phyloP scores from a whole-genome alignment of 2,888 invertebrate genomes.

The Alloscopus bannaensis region DNA sequence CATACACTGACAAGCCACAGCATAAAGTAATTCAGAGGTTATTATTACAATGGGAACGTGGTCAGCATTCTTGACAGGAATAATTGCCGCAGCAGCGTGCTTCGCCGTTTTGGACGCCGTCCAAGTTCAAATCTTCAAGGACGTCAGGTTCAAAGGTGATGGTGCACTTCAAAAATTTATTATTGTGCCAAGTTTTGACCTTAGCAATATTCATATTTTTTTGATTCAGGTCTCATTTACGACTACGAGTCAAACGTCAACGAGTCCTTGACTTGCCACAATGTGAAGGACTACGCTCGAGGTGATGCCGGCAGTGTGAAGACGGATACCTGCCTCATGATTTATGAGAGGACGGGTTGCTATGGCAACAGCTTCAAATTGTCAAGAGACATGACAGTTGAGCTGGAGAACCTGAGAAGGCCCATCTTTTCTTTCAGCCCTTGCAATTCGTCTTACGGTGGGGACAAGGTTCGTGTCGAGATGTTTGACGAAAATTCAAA shows the following conservation, averaged over 20 bases:
- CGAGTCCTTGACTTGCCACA: neutral
- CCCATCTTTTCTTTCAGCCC: neutral
- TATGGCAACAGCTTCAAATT: neutral
- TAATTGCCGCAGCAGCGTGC: too few relatives aligned
- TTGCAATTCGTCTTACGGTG: neutral
- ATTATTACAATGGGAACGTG: too few relatives aligned
- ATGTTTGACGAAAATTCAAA: neutral
- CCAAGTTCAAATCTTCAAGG: too few relatives aligned
- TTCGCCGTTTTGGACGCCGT: too few relatives aligned
- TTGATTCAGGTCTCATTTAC: conserved; percentile 14
- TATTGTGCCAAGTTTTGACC: too few relatives aligned
- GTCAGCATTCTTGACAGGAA: too few relatives aligned
- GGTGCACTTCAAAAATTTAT: too few relatives aligned
- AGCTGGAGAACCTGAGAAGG: neutral
- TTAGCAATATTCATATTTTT: too few relatives aligned
- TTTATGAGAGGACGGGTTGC: neutral
- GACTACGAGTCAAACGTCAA: neutral
- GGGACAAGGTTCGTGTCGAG: neutral
- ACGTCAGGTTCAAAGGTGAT: too few relatives aligned
- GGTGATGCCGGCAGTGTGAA: neutral
- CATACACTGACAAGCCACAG: too few relatives aligned
- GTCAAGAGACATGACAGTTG: neutral
- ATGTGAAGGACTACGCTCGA: neutral
- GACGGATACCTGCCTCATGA: neutral
- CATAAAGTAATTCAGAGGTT: too few relatives aligned